Evolutionary conservation across 2,797 vertebrate species (phyloP), one percentile per base, ranked within the genome.

Genomic region (Lepilemur ruficaudatus): DNA sequence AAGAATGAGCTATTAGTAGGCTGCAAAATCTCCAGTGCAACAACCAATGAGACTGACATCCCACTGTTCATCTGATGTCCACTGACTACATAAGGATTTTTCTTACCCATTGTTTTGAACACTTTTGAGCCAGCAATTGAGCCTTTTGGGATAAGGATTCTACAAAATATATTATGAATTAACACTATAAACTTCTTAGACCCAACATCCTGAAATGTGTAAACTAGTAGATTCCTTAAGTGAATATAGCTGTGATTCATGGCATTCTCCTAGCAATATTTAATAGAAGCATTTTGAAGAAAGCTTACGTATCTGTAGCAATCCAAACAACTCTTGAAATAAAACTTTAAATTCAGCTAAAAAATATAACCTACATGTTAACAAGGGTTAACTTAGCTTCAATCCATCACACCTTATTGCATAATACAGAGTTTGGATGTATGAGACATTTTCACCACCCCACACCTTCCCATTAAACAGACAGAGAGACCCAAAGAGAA

Each of bases 151-250:
- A 89, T 88, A 84, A 48, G 59, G 35, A 70, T 78, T 80, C 80
- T 92, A 84, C 28, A 75, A 85, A 89, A 97, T 98, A 93, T 85
- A 98, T 96, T 97, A 97, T 8, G 48, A 98, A 95, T 95, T 86
- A 98, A 94, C 86, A 72, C 73, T 86, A 0, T 0, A 78, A 91
- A 67, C 72, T 82, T 96, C 88, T 96, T 88, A 97, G 93, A 97
- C 97, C 93, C 96, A 95, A 91, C 95, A 98, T 92, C 95, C 95
- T 93, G 81, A 95, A 95, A 98, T 63, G 88, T 86, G 41, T 98
- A 96, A 98, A 93, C 91, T 80, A 76, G 59, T 52, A 95, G 94
- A 92, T 73, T 93, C 79, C 48, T 89, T 86, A 80, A 94, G 95
- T 82, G 93, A 15, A 5, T 61, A 91, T 83, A 95, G 97, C 94